Evolutionary conservation across 2,797 vertebrate genomes (phyloP), one percentile per base, ranked within the genome.

Genomic region (Zenarchopterus dispar): DNA sequence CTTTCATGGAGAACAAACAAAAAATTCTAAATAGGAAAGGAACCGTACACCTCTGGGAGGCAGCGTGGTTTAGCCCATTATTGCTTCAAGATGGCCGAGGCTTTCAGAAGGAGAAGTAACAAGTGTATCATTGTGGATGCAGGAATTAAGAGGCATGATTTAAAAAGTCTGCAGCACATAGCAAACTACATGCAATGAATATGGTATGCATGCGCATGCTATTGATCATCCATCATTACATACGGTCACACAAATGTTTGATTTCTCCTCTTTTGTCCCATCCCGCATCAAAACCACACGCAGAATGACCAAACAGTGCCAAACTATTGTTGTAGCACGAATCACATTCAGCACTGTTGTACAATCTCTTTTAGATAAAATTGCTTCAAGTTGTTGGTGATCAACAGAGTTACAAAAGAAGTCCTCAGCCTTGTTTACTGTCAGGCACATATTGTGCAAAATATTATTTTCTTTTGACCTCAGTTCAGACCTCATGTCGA

Each of bases 61-160:
- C 55, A 71, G 70, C 33, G 17, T 31, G 47, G 61, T 75, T 82
- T 80, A 41, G 50, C 47, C 63, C 67, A 79, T 84, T 73, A 88
- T 88, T 78, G 64, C 58, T 88, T 90, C 77, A 84, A 88, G 81
- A 85, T 88, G 87, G 10, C 23, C 0, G 0, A 61, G 49, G 48
- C 57, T 71, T 70, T 75, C 56, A 75, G 60, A 78, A 45, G 39
- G 36, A 63, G 33, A 67, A 54, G 56, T 42, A 72, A 71, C 69
- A 81, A 84, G 75, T 75, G 53, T 53, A 56, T 52, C 52, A 67
- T 64, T 85, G 67, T 75, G 64, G 45, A 78, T 54, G 44, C 23
- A 62, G 51, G 70, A 67, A 75, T 74, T 63, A 69, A 44, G 62
- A 13, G 67, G 56, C 3, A 0, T 67, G 68, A 88, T 88, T 84